phyloP scores from a whole-genome alignment of 35 echinoderm and acorn worm genomes.

The Strongylocentrotus purpuratus region DNA sequence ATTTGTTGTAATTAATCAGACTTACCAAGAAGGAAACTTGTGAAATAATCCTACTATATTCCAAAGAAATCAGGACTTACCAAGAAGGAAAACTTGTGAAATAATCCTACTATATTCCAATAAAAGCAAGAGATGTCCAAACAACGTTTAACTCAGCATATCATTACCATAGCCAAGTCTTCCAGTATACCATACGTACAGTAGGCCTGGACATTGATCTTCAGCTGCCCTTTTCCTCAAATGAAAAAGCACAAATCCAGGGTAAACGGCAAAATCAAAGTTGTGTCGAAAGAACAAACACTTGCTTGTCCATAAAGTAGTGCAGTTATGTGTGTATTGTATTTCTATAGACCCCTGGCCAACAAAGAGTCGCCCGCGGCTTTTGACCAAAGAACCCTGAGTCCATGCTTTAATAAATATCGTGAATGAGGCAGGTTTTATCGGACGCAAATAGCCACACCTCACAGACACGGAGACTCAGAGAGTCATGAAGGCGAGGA shows the following conservation, averaged over 20 bases:
- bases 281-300: background rate
- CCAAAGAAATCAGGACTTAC: background rate
- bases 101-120: background rate
- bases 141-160: background rate
- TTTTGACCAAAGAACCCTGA: background rate
- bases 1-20: background rate
- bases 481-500: background rate
- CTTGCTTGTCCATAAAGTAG: background rate
- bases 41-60: background rate
- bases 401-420: background rate
- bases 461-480: background rate
- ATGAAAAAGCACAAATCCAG: background rate
- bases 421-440: background rate
- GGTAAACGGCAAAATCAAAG: background rate
- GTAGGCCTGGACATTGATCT: too few relatives aligned
- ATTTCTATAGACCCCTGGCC: background rate
- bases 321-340: background rate
- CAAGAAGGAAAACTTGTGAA: background rate
- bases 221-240: background rate
- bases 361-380: background rate
- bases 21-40: background rate
- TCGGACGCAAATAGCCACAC: background rate
- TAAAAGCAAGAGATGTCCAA: background rate
- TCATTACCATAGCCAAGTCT: too few relatives aligned
- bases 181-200: too few relatives aligned